Conservation (phyloP, 2,113 vertebrate species). For the Macroglossus sobrinus region DNA sequence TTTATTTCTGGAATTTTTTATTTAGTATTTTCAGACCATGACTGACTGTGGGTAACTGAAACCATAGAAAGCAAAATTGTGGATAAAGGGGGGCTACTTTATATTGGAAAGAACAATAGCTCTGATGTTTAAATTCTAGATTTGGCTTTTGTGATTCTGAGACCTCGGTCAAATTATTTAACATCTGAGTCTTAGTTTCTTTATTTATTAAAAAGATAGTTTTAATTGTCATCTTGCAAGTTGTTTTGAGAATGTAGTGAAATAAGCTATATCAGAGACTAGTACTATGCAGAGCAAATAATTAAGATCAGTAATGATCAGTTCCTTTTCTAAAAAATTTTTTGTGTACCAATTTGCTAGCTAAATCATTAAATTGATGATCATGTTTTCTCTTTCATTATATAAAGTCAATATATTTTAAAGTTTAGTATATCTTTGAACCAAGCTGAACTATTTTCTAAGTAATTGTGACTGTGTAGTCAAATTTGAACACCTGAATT, state of each 20-base stretch:
- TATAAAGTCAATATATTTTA: constrained; percentile 1
- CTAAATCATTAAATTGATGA: background rate
- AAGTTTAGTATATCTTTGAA: background rate
- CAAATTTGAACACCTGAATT: background rate
- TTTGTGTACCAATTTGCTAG: background rate
- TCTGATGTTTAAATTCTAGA: background rate
- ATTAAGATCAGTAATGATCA: background rate
- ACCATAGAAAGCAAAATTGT: background rate
- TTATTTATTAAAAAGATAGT: background rate
- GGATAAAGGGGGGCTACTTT: background rate
- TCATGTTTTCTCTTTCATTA: background rate
- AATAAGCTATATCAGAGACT: background rate
- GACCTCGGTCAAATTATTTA: background rate
- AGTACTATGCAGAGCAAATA: background rate
- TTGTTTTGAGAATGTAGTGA: constrained; percentile 20
- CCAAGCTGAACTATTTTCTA: constrained; percentile 1
- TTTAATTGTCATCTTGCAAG: background rate
- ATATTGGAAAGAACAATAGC: background rate
- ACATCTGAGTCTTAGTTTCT: background rate
- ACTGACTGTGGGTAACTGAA: background rate
- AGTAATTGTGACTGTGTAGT: background rate
- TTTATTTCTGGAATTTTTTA: background rate
- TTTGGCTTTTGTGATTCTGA: background rate
- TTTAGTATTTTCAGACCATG: background rate
- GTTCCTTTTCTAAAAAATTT: background rate